These are phyloP conservation scores for Rhagoletis pomonella DNA, from an alignment of 1,140 invertebrate genomes.

Conservation along the genomic window DNA sequence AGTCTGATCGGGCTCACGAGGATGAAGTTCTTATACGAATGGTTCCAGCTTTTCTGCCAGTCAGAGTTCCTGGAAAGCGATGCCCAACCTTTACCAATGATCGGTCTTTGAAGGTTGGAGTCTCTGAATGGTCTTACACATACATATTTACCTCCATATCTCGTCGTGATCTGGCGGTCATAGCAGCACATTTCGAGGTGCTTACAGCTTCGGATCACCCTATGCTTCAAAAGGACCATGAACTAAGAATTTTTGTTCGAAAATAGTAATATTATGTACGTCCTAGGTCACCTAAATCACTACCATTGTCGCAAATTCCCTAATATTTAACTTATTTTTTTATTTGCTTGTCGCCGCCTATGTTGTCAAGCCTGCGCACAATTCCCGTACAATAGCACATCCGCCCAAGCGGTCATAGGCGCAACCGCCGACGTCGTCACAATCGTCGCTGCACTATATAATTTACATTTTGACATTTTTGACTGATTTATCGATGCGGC, in stretches of 20 bases:
- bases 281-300: background rate
- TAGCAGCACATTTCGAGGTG: no score
- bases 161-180: no score
- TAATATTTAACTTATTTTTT: background rate
- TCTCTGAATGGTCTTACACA: no score
- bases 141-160: no score
- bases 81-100: no score
- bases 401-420: constrained; percentile 28
- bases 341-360: constrained; percentile 1
- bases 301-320: background rate
- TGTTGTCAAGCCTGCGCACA: constrained; percentile 17
- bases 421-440: background rate
- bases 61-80: no score
- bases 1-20: no score
- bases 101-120: no score
- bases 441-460: constrained; percentile 35
- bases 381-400: background rate
- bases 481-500: constrained; percentile 49
- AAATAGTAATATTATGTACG: background rate
- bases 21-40: no score
- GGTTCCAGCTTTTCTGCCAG: no score
- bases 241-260: background rate
- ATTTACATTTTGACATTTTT: constrained; percentile 52
- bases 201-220: background rate
- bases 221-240: background rate